Evolutionary conservation across 1,140 invertebrate genomes (phyloP), one percentile per base, ranked within the genome.

Genomic region (Euglossa dilemma): DNA sequence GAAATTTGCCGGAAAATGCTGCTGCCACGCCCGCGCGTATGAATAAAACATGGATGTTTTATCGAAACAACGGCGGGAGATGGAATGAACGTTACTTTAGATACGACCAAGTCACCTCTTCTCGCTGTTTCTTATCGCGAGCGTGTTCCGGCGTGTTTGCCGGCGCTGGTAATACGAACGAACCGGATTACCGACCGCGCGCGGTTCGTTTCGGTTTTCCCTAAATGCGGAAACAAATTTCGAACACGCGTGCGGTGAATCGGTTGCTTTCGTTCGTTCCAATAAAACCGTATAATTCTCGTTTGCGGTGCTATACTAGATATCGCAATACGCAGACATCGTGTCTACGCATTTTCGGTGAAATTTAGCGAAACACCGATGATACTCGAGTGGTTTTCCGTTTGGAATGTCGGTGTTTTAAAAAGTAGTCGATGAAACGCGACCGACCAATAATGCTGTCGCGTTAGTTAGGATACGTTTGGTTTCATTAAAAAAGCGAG

Each of bases 41-140:
- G 45, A 69, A 69, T 69, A 50, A 69, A 47, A 66, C 36, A 66
- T 64, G 25, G 63, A 47, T 47, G 66, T 47, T 69, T 69, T 25
- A 47, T 69, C 66, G 66, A 50, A 69, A 25, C 66, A 69, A 69
- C 45, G 45, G 8, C 47, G 8, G 9, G 45, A 69, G 45, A 69
- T 69, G 23, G n/a, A 69, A 69, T 43, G 28, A 43, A 18, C 43
- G 63, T 64, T 64, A 43, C 63, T 64, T 36, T 64, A 64, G 63
- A 64, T 43, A 43, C 63, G 25, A 64, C 20, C 25, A 20, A 45
- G 23, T 45, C 36, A 45, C 9, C 6, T 43, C 63, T 4, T 43
- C 20, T 36, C 36, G 36, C 36, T 36, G 36, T 36, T 47, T 16
- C 66, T 25, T 6, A n/a, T 50, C 16, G n/a, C 6, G 25, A 69